Percentiles rank a stretch among this genome's conserved stretches.
Evolutionary conservation across 2,113 vertebrate species (phyloP).

Genomic region (Centropus unirufus): DNA sequence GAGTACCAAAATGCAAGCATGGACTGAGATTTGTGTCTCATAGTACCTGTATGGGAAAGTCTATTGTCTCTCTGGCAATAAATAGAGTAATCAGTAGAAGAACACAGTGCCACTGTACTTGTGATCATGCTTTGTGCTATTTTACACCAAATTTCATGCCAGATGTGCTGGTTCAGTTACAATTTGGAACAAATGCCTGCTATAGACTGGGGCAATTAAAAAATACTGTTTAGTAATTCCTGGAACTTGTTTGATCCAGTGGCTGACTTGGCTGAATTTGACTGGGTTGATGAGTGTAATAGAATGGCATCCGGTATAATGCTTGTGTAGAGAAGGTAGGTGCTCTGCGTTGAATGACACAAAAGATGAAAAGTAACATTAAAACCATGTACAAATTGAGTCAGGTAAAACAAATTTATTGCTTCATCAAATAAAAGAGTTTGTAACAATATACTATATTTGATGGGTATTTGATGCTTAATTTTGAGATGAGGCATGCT

Average conservation of each 20-base stretch:
- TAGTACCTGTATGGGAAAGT: neutral
- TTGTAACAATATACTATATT: neutral
- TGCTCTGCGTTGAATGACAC: neutral
- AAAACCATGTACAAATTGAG: neutral
- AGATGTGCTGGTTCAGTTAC: neutral
- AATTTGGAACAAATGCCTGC: neutral
- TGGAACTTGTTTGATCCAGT: neutral
- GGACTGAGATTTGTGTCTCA: neutral
- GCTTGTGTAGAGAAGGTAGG: neutral
- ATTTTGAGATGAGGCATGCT: neutral
- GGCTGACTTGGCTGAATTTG: neutral
- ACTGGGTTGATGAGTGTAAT: neutral
- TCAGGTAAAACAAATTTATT: neutral
- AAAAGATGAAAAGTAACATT: neutral
- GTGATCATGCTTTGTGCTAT: accelerated
- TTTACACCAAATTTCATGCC: neutral
- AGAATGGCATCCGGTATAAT: neutral
- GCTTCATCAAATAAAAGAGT: neutral
- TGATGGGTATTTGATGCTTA: neutral
- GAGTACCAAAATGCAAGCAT: accelerated
- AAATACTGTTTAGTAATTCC: neutral
- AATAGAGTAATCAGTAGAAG: neutral
- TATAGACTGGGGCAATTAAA: neutral
- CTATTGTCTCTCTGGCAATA: neutral
- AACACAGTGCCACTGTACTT: accelerated